Conservation (phyloP, 2,888 invertebrate genomes). For the Hydrotaea diabolus region DNA sequence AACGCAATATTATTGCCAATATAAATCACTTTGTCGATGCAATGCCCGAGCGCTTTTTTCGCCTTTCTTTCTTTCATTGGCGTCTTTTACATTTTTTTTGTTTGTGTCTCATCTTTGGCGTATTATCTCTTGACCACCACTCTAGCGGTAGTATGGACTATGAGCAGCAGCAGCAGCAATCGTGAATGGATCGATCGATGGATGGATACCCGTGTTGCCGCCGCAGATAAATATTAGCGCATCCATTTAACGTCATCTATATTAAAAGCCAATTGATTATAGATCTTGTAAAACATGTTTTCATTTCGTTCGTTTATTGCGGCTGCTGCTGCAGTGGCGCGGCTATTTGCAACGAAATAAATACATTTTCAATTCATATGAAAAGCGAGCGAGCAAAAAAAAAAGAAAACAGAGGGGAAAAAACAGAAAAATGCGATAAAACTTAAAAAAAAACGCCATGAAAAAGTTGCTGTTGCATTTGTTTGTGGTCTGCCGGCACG, state of each 20-base stretch:
- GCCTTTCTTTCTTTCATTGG: constrained; percentile 27
- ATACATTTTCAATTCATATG: constrained; percentile 29
- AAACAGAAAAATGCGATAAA: constrained; percentile 8
- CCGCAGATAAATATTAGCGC: constrained; percentile 57
- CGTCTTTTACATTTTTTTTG: neutral
- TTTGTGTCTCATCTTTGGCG: neutral
- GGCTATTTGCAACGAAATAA: constrained; percentile 53
- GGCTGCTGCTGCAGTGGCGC: constrained; percentile 39
- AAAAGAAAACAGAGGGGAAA: neutral
- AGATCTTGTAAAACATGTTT: constrained; percentile 63
- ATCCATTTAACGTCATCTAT: constrained; percentile 66
- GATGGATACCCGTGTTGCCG: neutral
- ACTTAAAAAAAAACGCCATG: neutral
- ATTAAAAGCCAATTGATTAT: constrained; percentile 70
- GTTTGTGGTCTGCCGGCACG: constrained; percentile 20
- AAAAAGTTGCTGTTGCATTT: constrained; percentile 32
- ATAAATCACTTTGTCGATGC: constrained; percentile 69
- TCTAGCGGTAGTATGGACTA: constrained; percentile 27
- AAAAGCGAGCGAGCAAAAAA: neutral
- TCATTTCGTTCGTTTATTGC: constrained; percentile 64
- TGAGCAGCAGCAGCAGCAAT: neutral
- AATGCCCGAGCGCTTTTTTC: constrained; percentile 26
- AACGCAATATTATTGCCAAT: constrained; percentile 67
- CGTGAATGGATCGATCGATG: neutral
- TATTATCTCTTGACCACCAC: constrained; percentile 46